These are phyloP conservation scores for Psilopsiagon aymara DNA, from an alignment of 2,113 vertebrate genomes.

Conservation along the genomic window DNA sequence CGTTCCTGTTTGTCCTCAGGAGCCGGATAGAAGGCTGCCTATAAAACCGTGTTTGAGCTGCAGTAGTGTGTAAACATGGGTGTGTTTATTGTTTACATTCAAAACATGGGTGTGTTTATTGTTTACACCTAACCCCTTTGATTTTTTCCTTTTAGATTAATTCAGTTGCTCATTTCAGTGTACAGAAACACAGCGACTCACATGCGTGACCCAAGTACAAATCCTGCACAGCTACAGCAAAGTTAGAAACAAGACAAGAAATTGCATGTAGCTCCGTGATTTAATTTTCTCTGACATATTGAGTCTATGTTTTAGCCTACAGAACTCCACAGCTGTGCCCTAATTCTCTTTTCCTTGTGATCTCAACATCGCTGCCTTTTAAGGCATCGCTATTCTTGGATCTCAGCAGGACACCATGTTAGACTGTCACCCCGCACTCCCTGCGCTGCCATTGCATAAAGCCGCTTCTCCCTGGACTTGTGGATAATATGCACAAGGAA, in stretches of 20 bases:
- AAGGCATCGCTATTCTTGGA: slow-evolving; percentile 80
- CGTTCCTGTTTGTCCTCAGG: neutral
- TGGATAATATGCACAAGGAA: slow-evolving; percentile 1
- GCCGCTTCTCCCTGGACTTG: slow-evolving; percentile 16
- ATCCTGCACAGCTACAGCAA: slow-evolving; percentile 40
- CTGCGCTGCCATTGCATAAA: slow-evolving; percentile 38
- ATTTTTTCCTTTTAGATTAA: neutral
- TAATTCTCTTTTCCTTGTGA: slow-evolving; percentile 84
- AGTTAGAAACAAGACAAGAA: slow-evolving; percentile 33
- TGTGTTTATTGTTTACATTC: neutral
- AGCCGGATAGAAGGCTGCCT: neutral
- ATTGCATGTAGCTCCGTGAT: slow-evolving; percentile 75
- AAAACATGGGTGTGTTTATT: neutral
- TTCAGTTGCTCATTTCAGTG: neutral
- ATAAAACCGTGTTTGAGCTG: neutral
- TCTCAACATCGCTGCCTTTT: slow-evolving; percentile 82
- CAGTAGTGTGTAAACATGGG: neutral
- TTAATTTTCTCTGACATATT: slow-evolving; percentile 89
- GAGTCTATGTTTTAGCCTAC: slow-evolving; percentile 88
- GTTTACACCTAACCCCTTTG: neutral
- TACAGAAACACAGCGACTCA: neutral
- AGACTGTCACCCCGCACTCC: slow-evolving; percentile 73
- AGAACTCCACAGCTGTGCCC: slow-evolving; percentile 89
- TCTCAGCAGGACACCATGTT: slow-evolving; percentile 73
- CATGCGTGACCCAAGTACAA: neutral